Base-by-base conservation (phyloP, 37 sponge, comb jelly and placozoan genomes). In the Theonella swinhoei region DNA sequence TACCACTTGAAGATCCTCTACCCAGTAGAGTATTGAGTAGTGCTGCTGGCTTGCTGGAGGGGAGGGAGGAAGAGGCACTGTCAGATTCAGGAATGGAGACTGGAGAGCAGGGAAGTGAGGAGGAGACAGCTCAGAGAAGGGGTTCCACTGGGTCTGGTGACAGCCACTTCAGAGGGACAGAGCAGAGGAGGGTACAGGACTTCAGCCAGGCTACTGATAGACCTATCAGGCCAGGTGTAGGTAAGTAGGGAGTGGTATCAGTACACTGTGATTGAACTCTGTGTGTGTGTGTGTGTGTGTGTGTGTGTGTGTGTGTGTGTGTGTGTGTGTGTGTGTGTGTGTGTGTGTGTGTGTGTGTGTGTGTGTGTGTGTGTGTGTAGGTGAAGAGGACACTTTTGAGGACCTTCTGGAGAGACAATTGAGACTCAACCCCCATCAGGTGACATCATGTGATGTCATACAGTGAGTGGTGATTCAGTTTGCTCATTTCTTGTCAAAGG, bases 201-300 rank as follows among this genome's bases (percentile, higher is more conserved):
- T n/a, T n/a, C n/a, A n/a, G n/a, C n/a, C n/a, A n/a, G n/a, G n/a
- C n/a, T n/a, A n/a, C n/a, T n/a, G 90, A 85, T 24, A 42, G 86
- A 43, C 91, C 91, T n/a, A 84, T 90, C 39, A 39, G 42, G 31
- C 91, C 91, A 30, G 91, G 79, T 58, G 31, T 90, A 0, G 81
- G 91, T 63, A 64, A n/a, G n/a, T n/a, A n/a, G n/a, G n/a, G n/a
- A 80, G 43, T 28, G 8, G 29, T n/a, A 41, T 34, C n/a, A n/a
- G n/a, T n/a, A n/a, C n/a, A n/a, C n/a, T n/a, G n/a, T n/a, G n/a
- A n/a, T n/a, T n/a, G n/a, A n/a, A n/a, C n/a, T n/a, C n/a, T 30
- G 33, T 23, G 24, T 38, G 25, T 17, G 59, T 41, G 69, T 67
- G 33, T 67, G 68, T 67, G 33, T 67, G 30, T 31, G 33, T 67